Conservation (phyloP, 2,888 invertebrate genomes). For the Limnephilus marmoratus region DNA sequence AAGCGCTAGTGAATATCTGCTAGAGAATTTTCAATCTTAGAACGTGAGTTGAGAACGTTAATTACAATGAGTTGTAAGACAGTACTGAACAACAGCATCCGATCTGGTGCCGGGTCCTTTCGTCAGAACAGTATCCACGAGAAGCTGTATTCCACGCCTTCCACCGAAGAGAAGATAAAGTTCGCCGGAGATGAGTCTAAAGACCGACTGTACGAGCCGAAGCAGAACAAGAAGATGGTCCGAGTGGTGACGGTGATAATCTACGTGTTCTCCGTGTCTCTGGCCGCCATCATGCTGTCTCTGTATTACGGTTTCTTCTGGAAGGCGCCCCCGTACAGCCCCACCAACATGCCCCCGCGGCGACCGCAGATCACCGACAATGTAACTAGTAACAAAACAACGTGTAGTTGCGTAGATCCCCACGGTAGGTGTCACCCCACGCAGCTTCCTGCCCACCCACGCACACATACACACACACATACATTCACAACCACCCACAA, state of each 20-base stretch:
- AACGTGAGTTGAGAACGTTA: neutral
- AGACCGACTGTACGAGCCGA: slow-evolving; percentile 87
- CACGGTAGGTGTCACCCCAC: slow-evolving; percentile 64
- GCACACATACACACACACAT: neutral
- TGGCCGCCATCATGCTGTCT: slow-evolving; percentile 95
- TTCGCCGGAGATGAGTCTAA: slow-evolving; percentile 81
- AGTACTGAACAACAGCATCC: slow-evolving; percentile 77
- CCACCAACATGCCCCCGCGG: slow-evolving; percentile 73
- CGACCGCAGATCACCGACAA: slow-evolving; percentile 49
- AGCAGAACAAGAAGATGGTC: slow-evolving; percentile 91
- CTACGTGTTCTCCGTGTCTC: slow-evolving; percentile 95
- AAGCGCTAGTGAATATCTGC: neutral
- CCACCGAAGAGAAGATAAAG: slow-evolving; percentile 80
- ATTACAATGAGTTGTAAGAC: slow-evolving; percentile 78
- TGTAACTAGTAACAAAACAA: slow-evolving; percentile 63
- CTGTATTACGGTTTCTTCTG: slow-evolving; percentile 96
- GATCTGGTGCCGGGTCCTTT: slow-evolving; percentile 74
- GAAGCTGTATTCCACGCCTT: slow-evolving; percentile 67
- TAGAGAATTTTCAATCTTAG: neutral
- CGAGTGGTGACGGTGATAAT: slow-evolving; percentile 95
- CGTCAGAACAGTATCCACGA: slow-evolving; percentile 68
- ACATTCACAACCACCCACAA: neutral
- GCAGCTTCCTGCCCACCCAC: slow-evolving; percentile 38
- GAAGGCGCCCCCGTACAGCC: slow-evolving; percentile 80
- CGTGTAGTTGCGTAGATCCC: slow-evolving; percentile 62